Evolutionary conservation across 2,113 vertebrate genomes (phyloP), one percentile per base, ranked within the genome.

Genomic region (Forbesichthys agassizii): DNA sequence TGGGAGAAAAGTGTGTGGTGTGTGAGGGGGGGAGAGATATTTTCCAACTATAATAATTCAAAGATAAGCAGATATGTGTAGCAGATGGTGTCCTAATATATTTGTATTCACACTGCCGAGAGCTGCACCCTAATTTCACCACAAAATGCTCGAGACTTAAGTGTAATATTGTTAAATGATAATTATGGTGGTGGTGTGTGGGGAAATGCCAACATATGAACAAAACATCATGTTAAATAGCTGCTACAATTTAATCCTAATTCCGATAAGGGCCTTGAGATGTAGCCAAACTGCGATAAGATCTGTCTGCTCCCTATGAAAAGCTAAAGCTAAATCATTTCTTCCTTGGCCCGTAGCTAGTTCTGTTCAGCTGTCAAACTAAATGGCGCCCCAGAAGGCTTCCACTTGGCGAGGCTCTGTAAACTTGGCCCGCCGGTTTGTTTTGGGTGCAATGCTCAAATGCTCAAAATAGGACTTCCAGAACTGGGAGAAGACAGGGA

Each of bases 401-500:
- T 68, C 48, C 48, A 11, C 42, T 70, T 27, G 27, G 27, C 27
- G 27, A 27, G 27, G 27, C 2, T 27, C 9, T 42, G 48, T 47
- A 20, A 59, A 0, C 27, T 48, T 12, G 3, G 46, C 57, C 55
- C 36, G 66, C 64, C 73, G 71, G 64, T 56, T 66, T 27, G 13
- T 48, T 47, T n/a, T 13, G 73, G 64, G 77, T 73, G 70, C 68
- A 71, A 55, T 46, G 58, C 52, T 69, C 57, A 33, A 48, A 66
- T 46, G 58, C 52, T 69, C 57, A 33, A 48, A 66, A 75, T 68
- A 71, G 4, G 1, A 61, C 36, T 49, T 18, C 54, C 18, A 56
- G 48, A 3, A 36, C 5, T 71, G 48, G 62, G 61, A 69, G 33
- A 59, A 64, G 71, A 60, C 54, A 58, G 64, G 68, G 75, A 64